phyloP scores from a whole-genome alignment of 2,113 vertebrate species.

The Sinosuthora webbiana region DNA sequence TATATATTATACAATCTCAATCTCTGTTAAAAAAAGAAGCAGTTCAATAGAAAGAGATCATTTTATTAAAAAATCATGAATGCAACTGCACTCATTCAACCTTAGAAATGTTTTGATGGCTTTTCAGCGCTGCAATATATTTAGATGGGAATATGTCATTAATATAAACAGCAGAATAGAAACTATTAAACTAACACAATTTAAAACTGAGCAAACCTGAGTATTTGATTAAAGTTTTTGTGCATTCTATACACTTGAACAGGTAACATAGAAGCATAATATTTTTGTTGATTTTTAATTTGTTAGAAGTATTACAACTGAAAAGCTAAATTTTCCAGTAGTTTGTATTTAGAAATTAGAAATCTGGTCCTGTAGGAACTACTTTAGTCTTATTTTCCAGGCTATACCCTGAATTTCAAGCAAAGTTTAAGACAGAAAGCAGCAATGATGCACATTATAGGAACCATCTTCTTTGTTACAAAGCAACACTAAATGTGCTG shows the following conservation, averaged over 20 bases:
- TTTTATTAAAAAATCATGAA: conserved; percentile 84
- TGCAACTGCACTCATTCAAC: conserved; percentile 93
- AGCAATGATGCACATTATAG: conserved; percentile 22
- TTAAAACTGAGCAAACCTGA: conserved; percentile 94
- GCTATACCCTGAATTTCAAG: conserved; percentile 30
- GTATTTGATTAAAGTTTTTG: conserved; percentile 99
- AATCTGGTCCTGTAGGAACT: conserved; percentile 31
- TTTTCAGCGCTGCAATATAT: conserved; percentile 87
- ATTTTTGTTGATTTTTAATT: conserved; percentile 82
- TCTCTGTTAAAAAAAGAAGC: conserved; percentile 50
- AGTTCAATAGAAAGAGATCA: conserved; percentile 91
- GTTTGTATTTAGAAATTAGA: conserved; percentile 71
- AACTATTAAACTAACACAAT: conserved; percentile 98
- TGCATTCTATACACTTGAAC: conserved; percentile 88
- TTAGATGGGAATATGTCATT: conserved; percentile 96
- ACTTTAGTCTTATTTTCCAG: conserved; percentile 24
- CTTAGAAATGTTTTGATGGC: conserved; percentile 94
- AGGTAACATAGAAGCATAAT: conserved; percentile 76
- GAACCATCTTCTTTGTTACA: not conserved
- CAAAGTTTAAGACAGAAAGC: conserved; percentile 7
- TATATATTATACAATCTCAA: conserved; percentile 42
- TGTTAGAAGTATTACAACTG: conserved; percentile 68
- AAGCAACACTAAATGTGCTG: not conserved
- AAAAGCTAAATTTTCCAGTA: conserved; percentile 67
- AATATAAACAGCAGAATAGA: conserved; percentile 95